phyloP scores from a whole-genome alignment of 1,140 invertebrate species.

The Eumeta japonica region DNA sequence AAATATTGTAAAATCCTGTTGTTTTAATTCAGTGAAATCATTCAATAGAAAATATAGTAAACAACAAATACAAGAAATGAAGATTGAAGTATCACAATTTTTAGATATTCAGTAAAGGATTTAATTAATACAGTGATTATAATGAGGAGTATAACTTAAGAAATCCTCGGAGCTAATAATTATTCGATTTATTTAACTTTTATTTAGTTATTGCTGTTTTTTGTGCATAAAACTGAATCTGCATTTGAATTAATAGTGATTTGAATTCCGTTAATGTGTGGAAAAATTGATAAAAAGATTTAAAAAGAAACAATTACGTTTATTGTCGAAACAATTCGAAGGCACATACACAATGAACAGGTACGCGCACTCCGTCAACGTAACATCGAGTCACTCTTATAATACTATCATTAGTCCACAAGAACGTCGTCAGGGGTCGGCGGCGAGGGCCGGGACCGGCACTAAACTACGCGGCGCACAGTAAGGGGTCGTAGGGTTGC shows the following conservation, averaged over 20 bases:
- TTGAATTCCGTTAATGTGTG: background rate
- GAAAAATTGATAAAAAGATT: conserved; percentile 24
- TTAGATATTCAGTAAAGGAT: too few species aligned
- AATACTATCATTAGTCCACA: conserved; percentile 20
- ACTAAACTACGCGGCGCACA: conserved; percentile 42
- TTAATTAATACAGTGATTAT: too few species aligned
- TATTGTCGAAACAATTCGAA: conserved; percentile 54
- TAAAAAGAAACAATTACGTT: conserved; percentile 50
- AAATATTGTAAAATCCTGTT: too few species aligned
- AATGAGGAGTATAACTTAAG: background rate
- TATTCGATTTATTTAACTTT: background rate
- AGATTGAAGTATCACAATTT: too few species aligned
- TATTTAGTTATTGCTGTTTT: background rate
- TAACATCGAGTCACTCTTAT: conserved; percentile 24
- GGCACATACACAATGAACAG: conserved; percentile 39
- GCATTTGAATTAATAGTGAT: background rate
- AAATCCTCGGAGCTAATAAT: background rate
- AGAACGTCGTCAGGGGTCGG: conserved; percentile 15
- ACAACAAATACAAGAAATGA: too few species aligned
- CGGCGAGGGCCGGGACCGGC: conserved; percentile 22
- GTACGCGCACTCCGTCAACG: conserved; percentile 54
- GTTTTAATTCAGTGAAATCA: too few species aligned
- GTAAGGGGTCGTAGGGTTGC: conserved; percentile 43
- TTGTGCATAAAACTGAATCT: background rate
- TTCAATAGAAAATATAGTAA: too few species aligned